Evolutionary conservation across 1,140 invertebrate genomes (phyloP), one percentile per base, ranked within the genome.

Genomic region (Anastrepha ludens): DNA sequence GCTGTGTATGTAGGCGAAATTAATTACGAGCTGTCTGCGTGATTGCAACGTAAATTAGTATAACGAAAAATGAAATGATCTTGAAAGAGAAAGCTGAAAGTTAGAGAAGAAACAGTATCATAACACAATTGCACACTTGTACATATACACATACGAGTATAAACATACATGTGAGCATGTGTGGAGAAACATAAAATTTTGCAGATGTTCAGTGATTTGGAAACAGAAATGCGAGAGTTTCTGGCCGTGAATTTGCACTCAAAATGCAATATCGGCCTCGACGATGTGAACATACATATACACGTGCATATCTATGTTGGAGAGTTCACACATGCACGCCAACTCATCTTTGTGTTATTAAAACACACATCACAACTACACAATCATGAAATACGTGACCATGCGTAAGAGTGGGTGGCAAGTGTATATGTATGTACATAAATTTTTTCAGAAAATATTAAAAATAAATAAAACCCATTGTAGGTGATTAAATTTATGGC

Each of bases 71-170:
- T 58, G 85, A 86, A 60, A 39, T 47, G 59, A 86, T 60, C 60
- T 86, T 60, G 17, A 44, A 44, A 62, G 47, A 81, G 74, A 81
- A 81, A 81, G 44, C 47, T 47, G 47, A 81, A 81, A 81, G 74
- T 55, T 58, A 29, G 9, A 86, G 7, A 11, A 59, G 2, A 62
- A 62, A 62, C 13, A 62, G 4, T 62, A 62, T 17, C 13, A 29
- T 29, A 17, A 62, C n/a, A 8, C 9, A 62, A 15, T n/a, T 17
- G 29, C 29, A 29, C 29, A 29, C 29, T 29, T 29, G 29, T 29
- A 29, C 29, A 29, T 29, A 29, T 29, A 29, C 29, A 29, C 29
- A 29, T 29, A 29, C 29, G 29, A 29, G 29, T 29, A 29, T 29
- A 1, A 29, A 29, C 29, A 29, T 29, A 29, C 29, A 62, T 5